Evolutionary conservation across 1,140 invertebrate genomes (phyloP), one percentile per base, ranked within the genome.

Genomic region (Streblospio benedicti): DNA sequence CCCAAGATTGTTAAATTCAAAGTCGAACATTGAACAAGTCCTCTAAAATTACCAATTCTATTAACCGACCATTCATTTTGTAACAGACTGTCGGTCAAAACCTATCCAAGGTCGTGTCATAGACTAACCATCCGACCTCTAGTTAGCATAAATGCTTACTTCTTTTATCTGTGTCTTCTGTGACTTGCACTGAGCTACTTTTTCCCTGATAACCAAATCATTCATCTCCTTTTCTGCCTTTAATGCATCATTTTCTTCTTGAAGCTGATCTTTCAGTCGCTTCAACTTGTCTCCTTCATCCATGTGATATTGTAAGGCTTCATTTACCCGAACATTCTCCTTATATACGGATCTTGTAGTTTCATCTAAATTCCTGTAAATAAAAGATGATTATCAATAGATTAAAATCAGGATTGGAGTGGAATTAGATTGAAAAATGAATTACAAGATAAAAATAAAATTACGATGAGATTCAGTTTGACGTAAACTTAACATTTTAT

Each of bases 341-440:
- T 78, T 78, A 59, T 76, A 79, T 23, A 79, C 75, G 18, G 70
- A 71, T 59, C 72, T 71, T 38, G 75, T 79, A 31, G 75, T 75
- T 43, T 77, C 75, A 63, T 76, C 73, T 27, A 79, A 65, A 64
- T 78, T 78, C 41, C 76, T 79, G 61, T 16, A 61, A 64, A 43
- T 20, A 52, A 28, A 25, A 59, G 2, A 51, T 28, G 5, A 52
- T 20, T n/a, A 25, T 25, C 1, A n/a, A 31, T 30, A 33, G 6
- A 53, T 51, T 2, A n/a, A 20, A 51, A 2, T 51, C n/a, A 51
- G 16, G 31, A 12, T 31, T 6, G n/a, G n/a, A n/a, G n/a, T n/a
- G n/a, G n/a, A n/a, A n/a, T n/a, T n/a, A n/a, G n/a, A n/a, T n/a
- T n/a, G n/a, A n/a, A n/a, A n/a, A n/a, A n/a, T n/a, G n/a, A n/a